Evolutionary conservation across 2,888 invertebrate genomes (phyloP), one percentile per base, ranked within the genome.

Genomic region (Plutella xylostella): DNA sequence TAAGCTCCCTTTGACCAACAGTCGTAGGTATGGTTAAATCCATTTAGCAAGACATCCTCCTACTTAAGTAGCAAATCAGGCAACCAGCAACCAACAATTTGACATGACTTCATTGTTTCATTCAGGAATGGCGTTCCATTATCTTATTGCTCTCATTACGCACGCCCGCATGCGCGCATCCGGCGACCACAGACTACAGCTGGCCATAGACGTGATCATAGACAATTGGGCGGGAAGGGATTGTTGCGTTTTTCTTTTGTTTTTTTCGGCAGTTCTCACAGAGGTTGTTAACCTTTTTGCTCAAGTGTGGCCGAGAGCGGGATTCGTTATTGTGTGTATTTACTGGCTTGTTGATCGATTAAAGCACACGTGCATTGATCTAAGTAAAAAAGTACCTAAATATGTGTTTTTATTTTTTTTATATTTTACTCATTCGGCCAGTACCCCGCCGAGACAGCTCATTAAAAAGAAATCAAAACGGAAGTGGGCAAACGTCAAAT

Each of bases 91-190:
- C 52, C 52, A 57, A 53, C 56, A 55, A 55, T 62, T 58, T 63
- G 69, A 64, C 69, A 68, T 60, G 60, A 58, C 58, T 58, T 60
- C 65, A 71, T 74, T 74, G n/a, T n/a, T 73, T 76, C 65, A 63
- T 49, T 58, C 61, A 64, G 66, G 61, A 61, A 65, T 20, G 33
- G 38, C 25, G 60, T 58, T 58, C 68, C 66, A 78, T 77, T 80
- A 78, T 76, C 68, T 72, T 66, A 74, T 79, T 79, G 71, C 65
- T 70, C 63, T 63, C 68, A 72, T 72, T 75, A 71, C 45, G 39
- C 34, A 44, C 60, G 62, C 78, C 78, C 77, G 77, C 77, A 77
- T 77, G 63, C 63, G 63, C 63, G 56, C 70, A 71, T 70, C 76
- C 76, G 74, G 68, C 57, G 57, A 58, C 45, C 48, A 45, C 21